phyloP scores from a whole-genome alignment of 2,888 invertebrate genomes.

The Phania funesta region DNA sequence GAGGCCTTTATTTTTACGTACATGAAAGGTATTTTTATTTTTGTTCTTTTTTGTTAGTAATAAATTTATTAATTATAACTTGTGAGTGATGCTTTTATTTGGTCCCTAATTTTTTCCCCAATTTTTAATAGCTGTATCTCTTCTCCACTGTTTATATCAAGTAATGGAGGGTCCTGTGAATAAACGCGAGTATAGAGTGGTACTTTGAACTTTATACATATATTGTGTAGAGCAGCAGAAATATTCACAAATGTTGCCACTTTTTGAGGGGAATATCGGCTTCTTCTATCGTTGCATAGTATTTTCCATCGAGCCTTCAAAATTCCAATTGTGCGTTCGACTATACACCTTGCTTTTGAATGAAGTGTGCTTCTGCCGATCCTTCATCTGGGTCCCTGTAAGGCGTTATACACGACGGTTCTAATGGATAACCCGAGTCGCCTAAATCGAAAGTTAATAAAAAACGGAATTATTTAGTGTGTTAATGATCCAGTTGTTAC shows the following conservation, averaged over 20 bases:
- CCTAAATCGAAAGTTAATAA: too few relatives aligned
- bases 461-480: too few relatives aligned
- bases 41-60: too few relatives aligned
- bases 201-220: conserved; percentile 20
- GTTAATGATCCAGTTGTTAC: too few relatives aligned
- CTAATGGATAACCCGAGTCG: too few relatives aligned
- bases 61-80: too few relatives aligned
- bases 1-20: too few relatives aligned
- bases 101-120: not conserved
- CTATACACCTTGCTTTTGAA: conserved; percentile 26
- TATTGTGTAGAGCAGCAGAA: conserved; percentile 27
- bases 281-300: conserved; percentile 32
- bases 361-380: conserved; percentile 11
- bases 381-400: not conserved
- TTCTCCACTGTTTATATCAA: not conserved
- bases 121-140: conserved; percentile 7
- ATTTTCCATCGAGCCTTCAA: conserved; percentile 37
- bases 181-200: not conserved
- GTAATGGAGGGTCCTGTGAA: not conserved
- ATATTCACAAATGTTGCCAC: conserved; percentile 37
- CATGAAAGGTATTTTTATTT: too few relatives aligned
- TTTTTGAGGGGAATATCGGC: conserved; percentile 31
- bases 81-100: too few relatives aligned
- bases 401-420: too few relatives aligned
- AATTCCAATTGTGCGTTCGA: conserved; percentile 33